A percentile compares a stretch with the other conserved stretches of the same genome.
phyloP scores from a whole-genome alignment of 2,888 invertebrate genomes.

The Mythimna loreyi region DNA sequence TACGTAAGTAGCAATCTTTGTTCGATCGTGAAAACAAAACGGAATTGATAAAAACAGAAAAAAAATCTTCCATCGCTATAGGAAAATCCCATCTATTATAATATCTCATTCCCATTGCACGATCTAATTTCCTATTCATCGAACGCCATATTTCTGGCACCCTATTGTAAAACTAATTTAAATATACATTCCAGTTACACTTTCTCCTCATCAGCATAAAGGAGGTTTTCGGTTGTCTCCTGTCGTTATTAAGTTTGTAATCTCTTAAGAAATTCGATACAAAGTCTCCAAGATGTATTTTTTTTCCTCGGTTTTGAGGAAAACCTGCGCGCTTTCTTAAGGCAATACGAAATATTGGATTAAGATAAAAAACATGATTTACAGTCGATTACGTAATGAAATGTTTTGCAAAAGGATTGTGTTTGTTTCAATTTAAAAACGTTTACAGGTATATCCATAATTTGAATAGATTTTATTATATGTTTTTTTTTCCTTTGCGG shows the following conservation, averaged over 20 bases:
- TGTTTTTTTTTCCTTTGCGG: too few relatives aligned
- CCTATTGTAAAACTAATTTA: slow-evolving; percentile 64
- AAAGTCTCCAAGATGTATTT: slow-evolving; percentile 73
- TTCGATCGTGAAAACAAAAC: slow-evolving; percentile 63
- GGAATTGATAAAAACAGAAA: slow-evolving; percentile 64
- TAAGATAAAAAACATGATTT: slow-evolving; percentile 83
- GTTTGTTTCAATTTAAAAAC: slow-evolving; percentile 59
- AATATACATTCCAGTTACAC: slow-evolving; percentile 35
- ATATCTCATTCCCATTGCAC: slow-evolving; percentile 78
- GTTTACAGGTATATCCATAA: background rate
- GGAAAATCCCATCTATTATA: slow-evolving; percentile 80
- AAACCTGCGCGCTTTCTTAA: slow-evolving; percentile 74
- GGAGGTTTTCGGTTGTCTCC: slow-evolving; percentile 52
- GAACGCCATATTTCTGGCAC: slow-evolving; percentile 77
- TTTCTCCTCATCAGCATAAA: slow-evolving; percentile 51
- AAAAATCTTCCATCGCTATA: slow-evolving; percentile 58
- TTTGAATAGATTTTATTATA: background rate
- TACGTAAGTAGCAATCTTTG: slow-evolving; percentile 55
- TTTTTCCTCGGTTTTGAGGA: slow-evolving; percentile 70
- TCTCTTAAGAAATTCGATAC: slow-evolving; percentile 74
- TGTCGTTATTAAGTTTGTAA: slow-evolving; percentile 57
- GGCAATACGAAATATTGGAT: slow-evolving; percentile 82
- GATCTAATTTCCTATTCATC: slow-evolving; percentile 86
- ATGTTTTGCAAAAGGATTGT: slow-evolving; percentile 71
- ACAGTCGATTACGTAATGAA: slow-evolving; percentile 78